Percentiles rank a stretch among this genome's conserved stretches.
These are phyloP conservation scores for Poeciliopsis prolifica DNA, from an alignment of 2,113 vertebrate species.

Conservation along the genomic window DNA sequence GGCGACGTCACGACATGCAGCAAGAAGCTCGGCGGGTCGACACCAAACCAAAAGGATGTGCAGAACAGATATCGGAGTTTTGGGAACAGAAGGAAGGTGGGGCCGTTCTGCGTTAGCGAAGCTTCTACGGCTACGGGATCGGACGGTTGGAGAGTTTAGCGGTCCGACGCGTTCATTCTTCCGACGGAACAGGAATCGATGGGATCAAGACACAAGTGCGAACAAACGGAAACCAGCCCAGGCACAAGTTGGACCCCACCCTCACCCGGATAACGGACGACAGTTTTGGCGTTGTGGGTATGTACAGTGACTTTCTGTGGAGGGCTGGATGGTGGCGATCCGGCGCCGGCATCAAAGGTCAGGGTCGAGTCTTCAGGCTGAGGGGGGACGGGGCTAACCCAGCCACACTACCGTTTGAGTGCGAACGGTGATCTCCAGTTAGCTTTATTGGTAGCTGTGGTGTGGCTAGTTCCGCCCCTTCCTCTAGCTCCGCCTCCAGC, in stretches of 20 bases:
- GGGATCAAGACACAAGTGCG: slow-evolving; percentile 46
- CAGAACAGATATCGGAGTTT: background rate
- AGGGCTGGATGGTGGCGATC: slow-evolving; percentile 51
- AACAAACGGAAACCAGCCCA: slow-evolving; percentile 50
- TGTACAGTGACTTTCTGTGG: slow-evolving; percentile 58
- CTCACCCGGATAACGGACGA: slow-evolving; percentile 6
- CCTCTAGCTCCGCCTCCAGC: slow-evolving; percentile 54
- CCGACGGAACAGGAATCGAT: slow-evolving; percentile 2
- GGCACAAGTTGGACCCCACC: slow-evolving; percentile 51
- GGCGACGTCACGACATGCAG: slow-evolving; percentile 46
- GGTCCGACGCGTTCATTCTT: background rate
- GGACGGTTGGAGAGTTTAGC: slow-evolving; percentile 31
- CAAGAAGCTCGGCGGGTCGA: slow-evolving; percentile 1
- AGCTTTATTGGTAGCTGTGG: slow-evolving; percentile 24
- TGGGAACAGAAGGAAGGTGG: background rate
- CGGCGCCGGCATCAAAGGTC: slow-evolving; percentile 53
- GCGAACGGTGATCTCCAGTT: slow-evolving; percentile 29
- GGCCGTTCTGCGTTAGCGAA: slow-evolving; percentile 26
- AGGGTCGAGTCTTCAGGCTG: slow-evolving; percentile 67
- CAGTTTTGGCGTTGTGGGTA: slow-evolving; percentile 60
- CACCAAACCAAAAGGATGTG: background rate
- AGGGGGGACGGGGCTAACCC: slow-evolving; percentile 48
- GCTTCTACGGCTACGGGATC: slow-evolving; percentile 40
- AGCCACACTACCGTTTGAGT: slow-evolving; percentile 27
- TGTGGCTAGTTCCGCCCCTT: slow-evolving; percentile 48